These are phyloP conservation scores for Dermochelys coriacea DNA, from an alignment of 2,797 vertebrate genomes.

Conservation along the genomic window DNA sequence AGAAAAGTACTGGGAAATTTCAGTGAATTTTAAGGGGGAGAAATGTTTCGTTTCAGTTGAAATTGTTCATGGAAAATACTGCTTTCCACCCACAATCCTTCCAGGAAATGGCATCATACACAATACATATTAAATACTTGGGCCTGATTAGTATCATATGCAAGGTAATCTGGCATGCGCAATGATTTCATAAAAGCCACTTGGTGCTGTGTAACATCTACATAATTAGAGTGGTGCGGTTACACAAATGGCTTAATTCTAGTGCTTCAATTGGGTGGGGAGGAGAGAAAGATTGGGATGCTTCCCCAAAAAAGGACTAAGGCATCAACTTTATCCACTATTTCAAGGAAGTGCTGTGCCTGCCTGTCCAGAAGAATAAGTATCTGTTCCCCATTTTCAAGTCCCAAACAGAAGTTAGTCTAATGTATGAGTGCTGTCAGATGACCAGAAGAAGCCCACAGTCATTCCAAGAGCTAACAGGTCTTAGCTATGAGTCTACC, in stretches of 20 bases:
- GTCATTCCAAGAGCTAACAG: fast-evolving
- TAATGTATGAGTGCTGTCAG: background rate
- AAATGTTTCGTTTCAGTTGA: background rate
- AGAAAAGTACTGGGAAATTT: background rate
- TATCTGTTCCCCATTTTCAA: background rate
- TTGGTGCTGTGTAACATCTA: background rate
- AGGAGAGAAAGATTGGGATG: too few relatives aligned
- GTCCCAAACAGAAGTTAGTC: background rate
- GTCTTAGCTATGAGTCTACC: background rate
- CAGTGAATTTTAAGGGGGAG: background rate
- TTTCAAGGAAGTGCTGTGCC: background rate
- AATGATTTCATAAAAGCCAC: fast-evolving
- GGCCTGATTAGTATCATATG: background rate
- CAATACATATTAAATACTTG: background rate
- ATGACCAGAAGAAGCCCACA: background rate
- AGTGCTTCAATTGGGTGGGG: background rate
- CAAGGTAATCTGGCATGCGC: background rate
- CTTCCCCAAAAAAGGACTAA: background rate
- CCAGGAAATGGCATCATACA: background rate
- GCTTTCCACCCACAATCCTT: background rate
- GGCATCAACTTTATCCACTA: background rate
- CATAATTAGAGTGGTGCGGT: fast-evolving
- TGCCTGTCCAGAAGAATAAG: background rate
- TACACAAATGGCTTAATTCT: background rate
- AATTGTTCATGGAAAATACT: background rate